These are phyloP conservation scores for Setipinna tenuifilis DNA, from an alignment of 2,797 vertebrate genomes.

Conservation along the genomic window DNA sequence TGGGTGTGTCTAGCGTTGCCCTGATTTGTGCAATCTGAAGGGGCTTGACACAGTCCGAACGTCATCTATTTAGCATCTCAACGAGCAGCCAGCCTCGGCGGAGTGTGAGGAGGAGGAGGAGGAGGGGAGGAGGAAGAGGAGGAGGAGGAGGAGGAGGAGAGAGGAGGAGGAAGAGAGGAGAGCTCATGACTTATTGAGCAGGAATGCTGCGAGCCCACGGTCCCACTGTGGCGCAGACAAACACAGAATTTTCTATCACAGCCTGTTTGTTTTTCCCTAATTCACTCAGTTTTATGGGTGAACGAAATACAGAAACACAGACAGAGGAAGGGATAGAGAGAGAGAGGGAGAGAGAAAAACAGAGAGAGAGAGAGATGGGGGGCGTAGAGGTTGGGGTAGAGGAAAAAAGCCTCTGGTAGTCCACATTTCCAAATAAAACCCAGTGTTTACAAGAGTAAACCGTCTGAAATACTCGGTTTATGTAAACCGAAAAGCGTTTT, in stretches of 20 bases:
- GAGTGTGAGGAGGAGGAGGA: conserved; percentile 47
- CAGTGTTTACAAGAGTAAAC: conserved; percentile 46
- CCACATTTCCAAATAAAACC: conserved; percentile 37
- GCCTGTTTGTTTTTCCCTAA: conserved; percentile 59
- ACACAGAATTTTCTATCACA: conserved; percentile 59
- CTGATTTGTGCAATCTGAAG: conserved; percentile 62
- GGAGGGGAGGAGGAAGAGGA: conserved; percentile 47
- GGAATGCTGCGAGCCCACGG: conserved; percentile 51
- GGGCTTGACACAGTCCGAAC: conserved; percentile 58
- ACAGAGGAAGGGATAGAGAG: neutral
- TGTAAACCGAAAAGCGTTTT: conserved; percentile 20
- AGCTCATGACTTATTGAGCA: conserved; percentile 65
- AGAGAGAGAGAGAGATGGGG: neutral
- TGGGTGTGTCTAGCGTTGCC: conserved; percentile 66
- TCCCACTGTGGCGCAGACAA: conserved; percentile 57
- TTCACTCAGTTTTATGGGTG: conserved; percentile 51
- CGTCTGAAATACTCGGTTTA: conserved; percentile 22
- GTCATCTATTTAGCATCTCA: conserved; percentile 68
- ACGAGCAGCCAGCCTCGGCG: conserved; percentile 47
- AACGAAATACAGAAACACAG: conserved; percentile 30
- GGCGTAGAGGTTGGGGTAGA: neutral
- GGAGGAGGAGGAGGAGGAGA: conserved; percentile 35
- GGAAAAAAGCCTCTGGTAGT: conserved; percentile 51
- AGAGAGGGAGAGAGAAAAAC: neutral
- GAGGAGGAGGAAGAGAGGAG: conserved; percentile 45